Conservation (phyloP, 2,888 invertebrate genomes). For the Agrotis ipsilon region DNA sequence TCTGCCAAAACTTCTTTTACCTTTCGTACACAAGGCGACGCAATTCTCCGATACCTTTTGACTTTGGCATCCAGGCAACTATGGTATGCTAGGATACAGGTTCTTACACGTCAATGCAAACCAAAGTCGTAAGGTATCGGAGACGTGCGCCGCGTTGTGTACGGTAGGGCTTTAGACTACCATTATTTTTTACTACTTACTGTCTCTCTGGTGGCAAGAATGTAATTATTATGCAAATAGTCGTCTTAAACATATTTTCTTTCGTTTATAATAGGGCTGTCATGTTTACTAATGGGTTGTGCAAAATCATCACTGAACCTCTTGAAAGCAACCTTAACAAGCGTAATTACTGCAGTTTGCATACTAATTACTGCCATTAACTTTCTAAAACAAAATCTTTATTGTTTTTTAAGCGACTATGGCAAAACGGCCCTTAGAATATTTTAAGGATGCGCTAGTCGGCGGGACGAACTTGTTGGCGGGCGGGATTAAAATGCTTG, state of each 20-base stretch:
- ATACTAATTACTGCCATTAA: slow-evolving; percentile 56
- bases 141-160: too few relatives aligned
- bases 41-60: too few relatives aligned
- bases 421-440: slow-evolving; percentile 39
- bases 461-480: too few relatives aligned
- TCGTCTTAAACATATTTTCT: background rate
- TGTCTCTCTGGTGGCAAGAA: background rate
- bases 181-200: too few relatives aligned
- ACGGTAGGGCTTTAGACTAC: too few relatives aligned
- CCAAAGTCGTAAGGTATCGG: too few relatives aligned
- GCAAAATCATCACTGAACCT: slow-evolving; percentile 29
- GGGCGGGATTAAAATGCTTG: too few relatives aligned
- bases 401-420: slow-evolving; percentile 32
- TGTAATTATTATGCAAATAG: slow-evolving; percentile 1
- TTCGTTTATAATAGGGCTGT: background rate
- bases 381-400: slow-evolving; percentile 49
- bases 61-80: too few relatives aligned
- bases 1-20: background rate
- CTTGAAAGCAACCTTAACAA: slow-evolving; percentile 35
- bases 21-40: too few relatives aligned
- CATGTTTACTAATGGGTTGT: slow-evolving; percentile 32
- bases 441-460: too few relatives aligned
- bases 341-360: slow-evolving; percentile 48
- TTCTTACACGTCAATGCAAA: too few relatives aligned
- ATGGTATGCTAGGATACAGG: too few relatives aligned